Base-by-base conservation (phyloP, 1,140 invertebrate species). In the Cardiocondyla obscurior region DNA sequence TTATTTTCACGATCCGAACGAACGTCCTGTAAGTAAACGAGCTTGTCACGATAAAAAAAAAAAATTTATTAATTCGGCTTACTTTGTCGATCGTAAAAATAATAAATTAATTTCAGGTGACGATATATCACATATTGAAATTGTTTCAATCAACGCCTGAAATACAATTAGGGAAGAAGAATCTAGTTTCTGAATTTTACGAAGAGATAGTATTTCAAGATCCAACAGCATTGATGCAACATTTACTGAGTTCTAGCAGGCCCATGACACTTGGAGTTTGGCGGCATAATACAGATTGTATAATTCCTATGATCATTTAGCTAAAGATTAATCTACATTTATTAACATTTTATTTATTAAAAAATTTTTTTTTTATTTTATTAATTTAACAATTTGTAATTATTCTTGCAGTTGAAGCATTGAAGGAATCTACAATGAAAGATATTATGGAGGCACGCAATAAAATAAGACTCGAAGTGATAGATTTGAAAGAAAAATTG, bases 201-300 rank as follows among this genome's bases (percentile, higher is more conserved):
- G 99, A 99, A 93, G 99, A 99, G 95, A 97, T 99, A 76, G 98
- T 99, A 1, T 99, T 99, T 92, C 98, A 97, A 96, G 99, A 99
- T 91, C 99, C 99, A 10, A 98, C 98, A 3, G 96, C 97, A 60
- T 95, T 97, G 64, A 99, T 99, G 98, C 97, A 99, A 89, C 97
- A 98, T 91, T 94, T 98, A 30, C 93, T 99, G 1, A 97, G 95
- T 69, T 96, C 95, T 83, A 96, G 96, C 0, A 96, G 97, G 90
- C 97, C 96, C 57, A 93, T 98, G 7, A 96, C 97, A 0, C 94
- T 96, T 69, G 96, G 96, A 36, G 91, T 95, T 30, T 98, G 97
- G 96, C 96, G 95, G 81, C 98, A 99, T 93, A 97, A 99, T 90
- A 98, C 97, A 73, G 97, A 99, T 94, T 96, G 96, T 95, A 84